phyloP scores from a whole-genome alignment of 30 jellyfish, hydroid and myxozoan species.

The Aurelia aurita complex sp. Pacific region DNA sequence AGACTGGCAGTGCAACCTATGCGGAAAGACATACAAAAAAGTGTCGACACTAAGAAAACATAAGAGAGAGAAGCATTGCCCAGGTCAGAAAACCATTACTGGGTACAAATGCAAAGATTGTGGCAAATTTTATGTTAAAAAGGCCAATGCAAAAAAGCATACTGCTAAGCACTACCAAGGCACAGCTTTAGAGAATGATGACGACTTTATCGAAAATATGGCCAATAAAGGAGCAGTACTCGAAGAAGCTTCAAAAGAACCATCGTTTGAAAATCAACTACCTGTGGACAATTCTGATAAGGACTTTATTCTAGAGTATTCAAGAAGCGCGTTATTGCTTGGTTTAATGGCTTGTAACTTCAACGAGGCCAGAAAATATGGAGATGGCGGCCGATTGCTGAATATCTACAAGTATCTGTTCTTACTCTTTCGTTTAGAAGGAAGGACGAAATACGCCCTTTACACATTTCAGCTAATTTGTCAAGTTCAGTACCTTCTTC shows the following conservation, averaged over 20 bases:
- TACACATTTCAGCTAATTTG: conserved; percentile 14
- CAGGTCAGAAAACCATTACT: not conserved
- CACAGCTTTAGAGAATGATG: too few relatives aligned
- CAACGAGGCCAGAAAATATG: conserved; percentile 33
- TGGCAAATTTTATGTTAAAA: not conserved
- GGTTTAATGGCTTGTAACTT: too few relatives aligned
- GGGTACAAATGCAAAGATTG: conserved; percentile 9
- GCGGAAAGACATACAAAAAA: not conserved
- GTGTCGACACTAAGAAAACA: not conserved
- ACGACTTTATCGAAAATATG: too few relatives aligned
- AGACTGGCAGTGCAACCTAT: not conserved
- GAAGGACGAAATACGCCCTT: conserved; percentile 17
- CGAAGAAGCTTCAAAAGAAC: too few relatives aligned
- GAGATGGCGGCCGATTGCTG: conserved; percentile 28
- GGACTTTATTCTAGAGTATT: not conserved
- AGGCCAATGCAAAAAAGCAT: not conserved
- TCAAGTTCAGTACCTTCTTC: conserved; percentile 23
- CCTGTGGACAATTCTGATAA: too few relatives aligned
- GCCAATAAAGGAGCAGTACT: too few relatives aligned
- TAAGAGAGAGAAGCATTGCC: not conserved
- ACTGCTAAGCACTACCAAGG: too few relatives aligned
- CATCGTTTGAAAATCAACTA: too few relatives aligned
- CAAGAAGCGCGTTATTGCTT: not conserved
- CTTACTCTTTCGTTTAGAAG: not conserved
- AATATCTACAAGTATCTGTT: conserved; percentile 6